phyloP scores from a whole-genome alignment of 2,888 invertebrate species.

The Pyrrhia umbra region DNA sequence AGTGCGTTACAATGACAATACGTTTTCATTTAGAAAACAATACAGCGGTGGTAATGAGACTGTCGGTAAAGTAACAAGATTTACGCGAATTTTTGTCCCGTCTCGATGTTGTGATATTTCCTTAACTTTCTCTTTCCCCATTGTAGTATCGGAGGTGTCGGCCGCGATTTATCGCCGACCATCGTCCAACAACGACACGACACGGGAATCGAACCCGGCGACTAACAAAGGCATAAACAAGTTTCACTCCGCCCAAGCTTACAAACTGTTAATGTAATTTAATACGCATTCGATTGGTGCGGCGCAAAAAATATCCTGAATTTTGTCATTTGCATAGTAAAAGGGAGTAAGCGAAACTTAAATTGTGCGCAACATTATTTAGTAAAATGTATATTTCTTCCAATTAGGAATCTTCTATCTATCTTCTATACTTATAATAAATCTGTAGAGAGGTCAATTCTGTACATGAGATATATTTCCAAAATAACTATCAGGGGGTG shows the following conservation, averaged over 20 bases:
- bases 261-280: constrained; percentile 59
- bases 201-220: constrained; percentile 80
- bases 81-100: constrained; percentile 74
- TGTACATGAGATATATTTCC: too few species aligned
- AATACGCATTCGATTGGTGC: constrained; percentile 42
- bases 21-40: constrained; percentile 64
- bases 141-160: constrained; percentile 85
- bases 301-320: constrained; percentile 39
- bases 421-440: too few species aligned
- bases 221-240: constrained; percentile 73
- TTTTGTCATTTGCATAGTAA: constrained; percentile 16
- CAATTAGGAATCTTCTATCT: too few species aligned
- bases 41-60: constrained; percentile 57
- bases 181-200: constrained; percentile 82
- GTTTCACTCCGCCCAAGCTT: constrained; percentile 69
- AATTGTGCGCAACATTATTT: not conserved
- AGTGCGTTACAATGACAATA: constrained; percentile 53
- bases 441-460: too few species aligned
- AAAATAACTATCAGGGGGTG: too few species aligned
- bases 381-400: not conserved
- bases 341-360: not conserved
- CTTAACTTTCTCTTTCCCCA: constrained; percentile 86
- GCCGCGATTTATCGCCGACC: constrained; percentile 82
- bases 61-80: constrained; percentile 57
- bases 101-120: constrained; percentile 75